Evolutionary conservation across 2,113 vertebrate species (phyloP).

Genomic region (Corythaixoides concolor): DNA sequence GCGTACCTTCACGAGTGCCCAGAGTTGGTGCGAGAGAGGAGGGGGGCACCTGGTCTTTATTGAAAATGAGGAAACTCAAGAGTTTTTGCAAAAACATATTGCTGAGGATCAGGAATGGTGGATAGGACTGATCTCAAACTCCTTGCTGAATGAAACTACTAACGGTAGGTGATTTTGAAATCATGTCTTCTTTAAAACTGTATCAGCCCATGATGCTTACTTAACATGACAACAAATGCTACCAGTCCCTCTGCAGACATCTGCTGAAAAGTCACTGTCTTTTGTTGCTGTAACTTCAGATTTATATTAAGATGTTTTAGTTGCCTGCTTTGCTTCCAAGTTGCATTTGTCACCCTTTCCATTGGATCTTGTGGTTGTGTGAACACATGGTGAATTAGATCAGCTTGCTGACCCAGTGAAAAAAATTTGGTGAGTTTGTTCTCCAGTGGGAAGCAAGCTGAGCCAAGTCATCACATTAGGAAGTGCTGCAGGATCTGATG

Average conservation of each 20-base stretch:
- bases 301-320: background rate
- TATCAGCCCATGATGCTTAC: background rate
- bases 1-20: conserved; percentile 77
- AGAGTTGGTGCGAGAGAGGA: conserved; percentile 89
- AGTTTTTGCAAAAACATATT: conserved; percentile 86
- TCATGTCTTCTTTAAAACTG: background rate
- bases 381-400: background rate
- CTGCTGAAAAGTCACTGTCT: background rate
- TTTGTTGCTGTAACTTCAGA: background rate
- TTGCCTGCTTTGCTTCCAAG: background rate
- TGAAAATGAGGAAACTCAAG: conserved; percentile 83
- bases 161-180: conserved; percentile 63
- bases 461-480: background rate
- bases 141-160: conserved; percentile 58
- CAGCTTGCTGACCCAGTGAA: background rate
- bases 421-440: background rate
- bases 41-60: conserved; percentile 91
- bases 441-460: background rate
- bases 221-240: background rate
- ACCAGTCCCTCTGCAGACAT: background rate
- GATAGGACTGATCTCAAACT: conserved; percentile 84
- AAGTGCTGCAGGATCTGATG: background rate
- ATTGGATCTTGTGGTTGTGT: background rate
- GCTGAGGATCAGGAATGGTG: conserved; percentile 85
- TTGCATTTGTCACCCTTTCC: background rate